Base-by-base conservation (phyloP, 2,113 vertebrate genomes). In the Tautogolabrus adspersus region DNA sequence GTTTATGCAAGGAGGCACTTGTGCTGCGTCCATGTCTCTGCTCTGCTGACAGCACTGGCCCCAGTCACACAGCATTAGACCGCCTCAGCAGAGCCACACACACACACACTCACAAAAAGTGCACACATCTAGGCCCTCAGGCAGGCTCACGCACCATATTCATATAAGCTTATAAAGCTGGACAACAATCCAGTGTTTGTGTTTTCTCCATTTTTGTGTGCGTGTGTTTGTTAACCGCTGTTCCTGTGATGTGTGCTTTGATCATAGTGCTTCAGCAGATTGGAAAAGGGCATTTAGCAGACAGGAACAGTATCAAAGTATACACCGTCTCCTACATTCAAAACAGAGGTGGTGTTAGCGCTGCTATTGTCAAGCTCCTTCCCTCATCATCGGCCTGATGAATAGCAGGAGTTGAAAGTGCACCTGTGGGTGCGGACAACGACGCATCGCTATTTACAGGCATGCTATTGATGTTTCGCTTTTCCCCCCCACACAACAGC, bases 21-120 rank as follows among this genome's bases (percentile, higher is more conserved):
- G 90, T 93, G 93, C 92, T 94, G 93, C 89, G 87, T 92, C 90
- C 87, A 89, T 93, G 89, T 91, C 92, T 92, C 87, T 91, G 87
- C 90, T 87, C 85, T 93, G 92, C 92, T 94, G 94, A 94, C 90
- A 88, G 89, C 86, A 93, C 90, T 89, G 87, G 91, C 88, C 86
- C 89, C 87, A 93, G 93, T 92, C 92, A 87, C 87, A 89, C 90
- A 89, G 83, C 84, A 93, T 93, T 93, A 94, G 82, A 89, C 63
- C 44, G 88, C 88, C 89, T 92, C 85, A 84, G 75, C 89, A 91
- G 89, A 90, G 79, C 66, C 73, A 46, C 84, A 58, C 79, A 60
- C 73, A 67, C 82, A 75, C 83, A 54, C 75, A 69, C 77, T 69
- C 60, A 60, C 75, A 72, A 76, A 70, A 82, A 75, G 60, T 26